These are phyloP conservation scores for Stomorhina lunata DNA, from an alignment of 2,888 invertebrate genomes.

Conservation along the genomic window DNA sequence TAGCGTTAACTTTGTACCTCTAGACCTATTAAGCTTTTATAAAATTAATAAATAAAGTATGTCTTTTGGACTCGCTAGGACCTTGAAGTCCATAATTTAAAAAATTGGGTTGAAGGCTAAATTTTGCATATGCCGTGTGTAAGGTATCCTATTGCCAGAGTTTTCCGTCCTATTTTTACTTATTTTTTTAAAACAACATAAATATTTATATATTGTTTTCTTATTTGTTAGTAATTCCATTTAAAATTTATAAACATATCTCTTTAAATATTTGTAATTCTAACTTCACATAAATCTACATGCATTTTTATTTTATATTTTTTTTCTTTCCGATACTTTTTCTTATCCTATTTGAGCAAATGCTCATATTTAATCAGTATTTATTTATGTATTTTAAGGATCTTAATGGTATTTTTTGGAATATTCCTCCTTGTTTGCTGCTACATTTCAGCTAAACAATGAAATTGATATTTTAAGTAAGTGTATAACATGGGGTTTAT, in stretches of 20 bases:
- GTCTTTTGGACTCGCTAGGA: too few species aligned
- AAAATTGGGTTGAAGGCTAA: too few species aligned
- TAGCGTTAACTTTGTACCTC: too few species aligned
- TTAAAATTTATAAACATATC: conserved; percentile 35
- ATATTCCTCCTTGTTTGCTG: neutral
- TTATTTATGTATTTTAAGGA: conserved; percentile 50
- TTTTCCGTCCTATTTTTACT: too few species aligned
- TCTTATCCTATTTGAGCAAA: conserved; percentile 23
- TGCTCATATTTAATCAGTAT: conserved; percentile 54
- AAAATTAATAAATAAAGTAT: too few species aligned
- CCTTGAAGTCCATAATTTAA: too few species aligned
- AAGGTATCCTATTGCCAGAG: too few species aligned
- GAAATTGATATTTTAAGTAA: conserved; percentile 62
- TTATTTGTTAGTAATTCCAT: conserved; percentile 30
- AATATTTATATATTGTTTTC: conserved; percentile 7
- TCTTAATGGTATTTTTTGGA: conserved; percentile 40
- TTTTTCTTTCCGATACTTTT: too few species aligned
- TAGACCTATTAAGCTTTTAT: too few species aligned
- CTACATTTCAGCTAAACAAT: conserved; percentile 18
- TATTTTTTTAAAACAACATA: neutral
- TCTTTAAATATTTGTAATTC: conserved; percentile 7
- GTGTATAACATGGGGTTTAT: conserved; percentile 47
- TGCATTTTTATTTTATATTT: too few species aligned
- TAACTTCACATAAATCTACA: neutral
- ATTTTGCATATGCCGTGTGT: too few species aligned